Evolutionary conservation across 2,797 vertebrate species (phyloP).

Genomic region (Leontopithecus rosalia): DNA sequence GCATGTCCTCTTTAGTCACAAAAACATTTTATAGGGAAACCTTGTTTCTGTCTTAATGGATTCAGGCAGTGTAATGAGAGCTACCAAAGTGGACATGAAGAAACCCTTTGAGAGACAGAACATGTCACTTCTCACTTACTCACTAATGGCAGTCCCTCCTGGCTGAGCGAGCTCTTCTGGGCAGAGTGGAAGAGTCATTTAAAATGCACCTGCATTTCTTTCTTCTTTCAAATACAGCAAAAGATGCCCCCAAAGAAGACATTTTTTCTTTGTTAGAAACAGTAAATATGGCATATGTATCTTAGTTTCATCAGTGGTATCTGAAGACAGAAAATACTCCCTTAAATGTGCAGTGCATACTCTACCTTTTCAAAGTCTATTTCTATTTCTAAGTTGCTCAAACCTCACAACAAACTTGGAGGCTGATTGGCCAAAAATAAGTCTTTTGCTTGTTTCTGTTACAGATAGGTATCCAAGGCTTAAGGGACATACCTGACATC

Average conservation of each 20-base stretch:
- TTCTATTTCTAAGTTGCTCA: background rate
- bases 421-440: background rate
- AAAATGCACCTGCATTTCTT: constrained; percentile 70
- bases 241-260: constrained; percentile 47
- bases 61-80: constrained; percentile 84
- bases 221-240: constrained; percentile 71
- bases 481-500: background rate
- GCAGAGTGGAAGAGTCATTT: constrained; percentile 78
- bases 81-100: constrained; percentile 83
- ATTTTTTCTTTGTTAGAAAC: constrained; percentile 5
- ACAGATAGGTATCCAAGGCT: background rate
- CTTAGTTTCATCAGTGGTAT: constrained; percentile 69
- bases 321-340: constrained; percentile 19
- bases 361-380: background rate
- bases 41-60: constrained; percentile 87
- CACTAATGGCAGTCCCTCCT: constrained; percentile 79
- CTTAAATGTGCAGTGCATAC: background rate
- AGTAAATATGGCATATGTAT: constrained; percentile 36
- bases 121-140: constrained; percentile 84
- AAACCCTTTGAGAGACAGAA: constrained; percentile 82
- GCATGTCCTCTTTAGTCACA: constrained; percentile 84
- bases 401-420: background rate
- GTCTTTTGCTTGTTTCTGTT: background rate
- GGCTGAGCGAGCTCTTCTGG: constrained; percentile 75
- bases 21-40: constrained; percentile 84